Percentiles rank a stretch among this genome's conserved stretches.
Evolutionary conservation across 2,113 vertebrate genomes (phyloP).

Genomic region (Sterna hirundo): DNA sequence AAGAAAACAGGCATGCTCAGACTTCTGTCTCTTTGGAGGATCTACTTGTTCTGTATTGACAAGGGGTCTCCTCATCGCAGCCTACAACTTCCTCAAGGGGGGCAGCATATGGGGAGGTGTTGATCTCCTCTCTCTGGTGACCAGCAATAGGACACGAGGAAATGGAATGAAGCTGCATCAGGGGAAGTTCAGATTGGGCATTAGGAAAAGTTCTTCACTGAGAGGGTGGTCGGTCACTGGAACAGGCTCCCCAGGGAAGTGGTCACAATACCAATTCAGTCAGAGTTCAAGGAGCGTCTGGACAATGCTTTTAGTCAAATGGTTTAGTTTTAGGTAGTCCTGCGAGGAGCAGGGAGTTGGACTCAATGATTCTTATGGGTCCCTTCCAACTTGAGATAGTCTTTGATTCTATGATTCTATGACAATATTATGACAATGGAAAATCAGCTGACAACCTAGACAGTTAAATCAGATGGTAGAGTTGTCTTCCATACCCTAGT

Average conservation of each 20-base stretch:
- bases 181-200: neutral
- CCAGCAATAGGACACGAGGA: neutral
- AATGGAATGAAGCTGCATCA: neutral
- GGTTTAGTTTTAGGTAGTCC: neutral
- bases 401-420: neutral
- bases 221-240: neutral
- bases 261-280: neutral
- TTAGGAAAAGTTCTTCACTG: neutral
- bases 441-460: neutral
- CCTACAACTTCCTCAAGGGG: neutral
- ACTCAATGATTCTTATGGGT: neutral
- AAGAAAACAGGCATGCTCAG: neutral
- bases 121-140: neutral
- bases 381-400: neutral
- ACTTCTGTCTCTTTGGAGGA: neutral
- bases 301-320: accelerated
- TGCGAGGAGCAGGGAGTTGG: neutral
- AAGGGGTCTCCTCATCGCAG: accelerated
- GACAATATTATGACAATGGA: neutral
- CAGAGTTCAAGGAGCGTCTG: neutral
- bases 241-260: neutral
- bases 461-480: neutral
- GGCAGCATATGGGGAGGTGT: accelerated
- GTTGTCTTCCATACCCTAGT: neutral
- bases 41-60: neutral